Evolutionary conservation across 2,113 vertebrate species (phyloP), one percentile per base, ranked within the genome.

Genomic region (Oncorhynchus clarkii): DNA sequence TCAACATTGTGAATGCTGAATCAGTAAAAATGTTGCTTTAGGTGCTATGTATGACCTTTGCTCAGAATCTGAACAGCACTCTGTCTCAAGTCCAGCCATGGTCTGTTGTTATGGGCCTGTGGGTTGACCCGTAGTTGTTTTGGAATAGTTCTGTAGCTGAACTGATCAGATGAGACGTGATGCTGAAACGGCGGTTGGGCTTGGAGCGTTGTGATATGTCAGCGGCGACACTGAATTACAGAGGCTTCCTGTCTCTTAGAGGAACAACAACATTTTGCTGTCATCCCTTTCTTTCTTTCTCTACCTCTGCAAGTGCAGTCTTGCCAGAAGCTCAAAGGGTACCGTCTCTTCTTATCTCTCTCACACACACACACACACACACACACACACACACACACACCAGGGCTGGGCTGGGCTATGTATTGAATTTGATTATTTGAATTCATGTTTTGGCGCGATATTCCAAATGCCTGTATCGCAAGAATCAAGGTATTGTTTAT

Each of bases 261-360:
- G 84, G 79, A 87, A 84, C 79, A 59, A 73, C 86, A 87, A 84
- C 89, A 88, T 77, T 80, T 84, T 11, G 73, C 85, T 77, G 84
- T 76, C 78, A 62, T 77, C 80, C 60, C 65, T 77, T n/a, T 57
- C 14, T 39, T 48, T 39, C 29, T 67, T 13, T 31, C 72, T 20
- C 24, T 49, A 31, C 31, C 27, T 60, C 16, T 90, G 84, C 92
- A 85, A 89, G 91, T 90, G 73, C 74, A 67, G 87, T 72, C 91
- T 86, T 92, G 92, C 88, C 86, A 88, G 71, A 69, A 87, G 85
- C 88, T 85, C 80, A 88, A 87, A 85, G 87, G 87, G 86, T 83
- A 86, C 88, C 88, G 81, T 88, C 18, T n/a, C 13, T 67, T 67
- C 6, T 24, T 49, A 29, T n/a, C n/a, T 27, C 71, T 62, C 71